Evolutionary conservation across 1,140 invertebrate genomes (phyloP).

Genomic region (Apis laboriosa): DNA sequence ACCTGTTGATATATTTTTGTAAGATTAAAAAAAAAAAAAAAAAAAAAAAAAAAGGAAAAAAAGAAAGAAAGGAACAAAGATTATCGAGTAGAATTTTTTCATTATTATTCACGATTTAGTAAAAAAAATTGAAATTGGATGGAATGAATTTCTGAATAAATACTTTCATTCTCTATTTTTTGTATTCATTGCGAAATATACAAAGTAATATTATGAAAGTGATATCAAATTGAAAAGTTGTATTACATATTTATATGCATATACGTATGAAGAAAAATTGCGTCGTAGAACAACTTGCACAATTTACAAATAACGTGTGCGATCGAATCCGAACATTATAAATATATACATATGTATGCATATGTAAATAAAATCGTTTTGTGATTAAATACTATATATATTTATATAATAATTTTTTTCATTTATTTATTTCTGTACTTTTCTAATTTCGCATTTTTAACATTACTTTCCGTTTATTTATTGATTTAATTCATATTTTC

Average conservation of each 20-base stretch:
- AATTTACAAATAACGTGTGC: slow-evolving; percentile 17
- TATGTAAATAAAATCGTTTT: no score
- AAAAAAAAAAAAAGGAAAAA: no score
- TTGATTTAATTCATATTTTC: no score
- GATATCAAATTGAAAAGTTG: slow-evolving; percentile 13
- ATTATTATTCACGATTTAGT: no score
- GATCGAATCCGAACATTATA: not conserved
- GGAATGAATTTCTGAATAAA: not conserved
- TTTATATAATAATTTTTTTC: no score
- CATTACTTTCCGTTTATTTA: no score
- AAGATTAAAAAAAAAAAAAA: no score
- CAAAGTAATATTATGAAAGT: not conserved
- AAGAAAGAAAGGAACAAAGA: no score
- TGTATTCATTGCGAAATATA: not conserved
- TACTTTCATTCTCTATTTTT: not conserved
- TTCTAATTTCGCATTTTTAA: no score
- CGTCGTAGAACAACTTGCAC: slow-evolving; percentile 33
- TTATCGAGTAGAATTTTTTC: no score
- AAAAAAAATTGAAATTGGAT: not conserved
- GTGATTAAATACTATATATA: not conserved
- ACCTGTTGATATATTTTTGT: not conserved
- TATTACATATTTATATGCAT: not conserved
- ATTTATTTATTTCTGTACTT: no score
- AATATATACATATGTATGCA: not conserved
- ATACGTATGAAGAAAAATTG: slow-evolving; percentile 22